A percentile compares a stretch with the other conserved stretches of the same genome.
Conservation (phyloP, 2,797 vertebrate species). For the Apogon talboti region DNA sequence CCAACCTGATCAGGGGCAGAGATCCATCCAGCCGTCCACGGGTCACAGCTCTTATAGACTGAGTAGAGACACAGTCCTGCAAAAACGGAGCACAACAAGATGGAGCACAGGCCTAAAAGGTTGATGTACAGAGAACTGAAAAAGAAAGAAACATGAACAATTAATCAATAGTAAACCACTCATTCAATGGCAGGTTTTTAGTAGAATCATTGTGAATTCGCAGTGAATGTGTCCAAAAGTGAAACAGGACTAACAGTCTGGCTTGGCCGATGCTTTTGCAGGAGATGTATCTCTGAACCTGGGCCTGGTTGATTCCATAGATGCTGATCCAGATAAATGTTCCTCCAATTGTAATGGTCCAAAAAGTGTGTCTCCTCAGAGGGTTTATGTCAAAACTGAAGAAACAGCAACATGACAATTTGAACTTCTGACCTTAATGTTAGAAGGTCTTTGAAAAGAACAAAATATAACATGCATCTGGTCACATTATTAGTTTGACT, state of each 20-base stretch:
- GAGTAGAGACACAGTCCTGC: slow-evolving; percentile 91
- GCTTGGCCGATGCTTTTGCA: slow-evolving; percentile 92
- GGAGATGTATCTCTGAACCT: slow-evolving; percentile 95
- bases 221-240: neutral
- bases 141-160: slow-evolving; percentile 4
- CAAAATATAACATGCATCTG: too few species aligned
- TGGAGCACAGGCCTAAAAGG: slow-evolving; percentile 89
- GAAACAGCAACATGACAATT: too few species aligned
- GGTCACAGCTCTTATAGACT: slow-evolving; percentile 92
- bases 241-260: slow-evolving; percentile 87
- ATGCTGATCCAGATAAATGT: slow-evolving; percentile 90
- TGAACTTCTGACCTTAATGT: too few species aligned
- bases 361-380: slow-evolving; percentile 93
- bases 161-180: too few species aligned
- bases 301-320: slow-evolving; percentile 93
- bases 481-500: slow-evolving; percentile 68
- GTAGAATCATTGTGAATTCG: too few species aligned
- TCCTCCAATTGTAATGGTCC: slow-evolving; percentile 91
- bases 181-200: too few species aligned
- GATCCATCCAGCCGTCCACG: slow-evolving; percentile 86
- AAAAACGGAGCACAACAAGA: slow-evolving; percentile 85
- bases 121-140: slow-evolving; percentile 92
- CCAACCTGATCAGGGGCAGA: slow-evolving; percentile 91
- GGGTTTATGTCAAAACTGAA: slow-evolving; percentile 93
- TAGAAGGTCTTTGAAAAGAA: neutral